Percentiles rank a stretch among this genome's conserved stretches.
Evolutionary conservation across 2,888 invertebrate genomes (phyloP).

Genomic region (Limnephilus marmoratus): DNA sequence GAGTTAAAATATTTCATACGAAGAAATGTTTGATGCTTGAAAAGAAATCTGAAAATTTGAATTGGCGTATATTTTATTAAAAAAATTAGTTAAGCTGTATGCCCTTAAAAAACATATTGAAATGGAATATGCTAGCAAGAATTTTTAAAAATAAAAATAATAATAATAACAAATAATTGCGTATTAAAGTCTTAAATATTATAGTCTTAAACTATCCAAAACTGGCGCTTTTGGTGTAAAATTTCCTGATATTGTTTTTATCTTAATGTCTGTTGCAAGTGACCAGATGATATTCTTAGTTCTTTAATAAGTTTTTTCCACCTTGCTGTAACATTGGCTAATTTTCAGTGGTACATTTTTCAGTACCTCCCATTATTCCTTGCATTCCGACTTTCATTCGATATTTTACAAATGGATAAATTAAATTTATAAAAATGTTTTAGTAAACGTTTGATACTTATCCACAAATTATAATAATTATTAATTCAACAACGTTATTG

Average conservation of each 20-base stretch:
- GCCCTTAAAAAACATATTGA: not conserved
- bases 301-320: no score
- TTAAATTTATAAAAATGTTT: not conserved
- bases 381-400: not conserved
- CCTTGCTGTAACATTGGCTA: not conserved
- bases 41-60: not conserved
- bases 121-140: not conserved
- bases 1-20: no score
- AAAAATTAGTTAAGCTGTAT: not conserved
- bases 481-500: not conserved
- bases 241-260: no score
- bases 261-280: no score
- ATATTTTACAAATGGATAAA: not conserved
- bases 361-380: not conserved
- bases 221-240: no score
- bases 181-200: no score
- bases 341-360: not conserved
- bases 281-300: not conserved
- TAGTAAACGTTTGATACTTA: not conserved
- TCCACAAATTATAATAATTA: not conserved
- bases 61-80: no score
- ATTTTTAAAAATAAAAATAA: no score
- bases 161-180: no score
- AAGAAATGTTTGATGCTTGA: no score
- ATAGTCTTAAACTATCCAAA: no score